Conservation (phyloP, 2,113 vertebrate genomes). For the Gopherus evgoodei region DNA sequence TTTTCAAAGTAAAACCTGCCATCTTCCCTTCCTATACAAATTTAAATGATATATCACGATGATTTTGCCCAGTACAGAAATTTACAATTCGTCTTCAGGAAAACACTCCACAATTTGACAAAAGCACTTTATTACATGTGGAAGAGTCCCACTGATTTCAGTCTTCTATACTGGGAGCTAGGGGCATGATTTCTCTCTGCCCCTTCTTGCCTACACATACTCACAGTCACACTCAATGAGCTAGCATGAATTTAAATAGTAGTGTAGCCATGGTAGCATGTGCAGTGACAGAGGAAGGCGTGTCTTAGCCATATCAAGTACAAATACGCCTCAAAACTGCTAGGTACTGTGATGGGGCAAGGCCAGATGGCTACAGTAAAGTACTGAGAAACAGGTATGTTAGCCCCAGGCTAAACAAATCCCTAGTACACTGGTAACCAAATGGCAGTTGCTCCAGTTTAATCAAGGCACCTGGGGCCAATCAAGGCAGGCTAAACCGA, state of each 20-base stretch:
- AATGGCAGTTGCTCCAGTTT: too few relatives aligned
- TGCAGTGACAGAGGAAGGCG: not conserved
- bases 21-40: not conserved
- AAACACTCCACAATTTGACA: not conserved
- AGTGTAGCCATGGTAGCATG: not conserved
- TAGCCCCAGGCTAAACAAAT: too few relatives aligned
- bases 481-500: too few relatives aligned
- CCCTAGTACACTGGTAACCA: too few relatives aligned
- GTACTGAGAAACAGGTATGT: too few relatives aligned
- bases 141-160: not conserved
- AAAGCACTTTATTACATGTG: not conserved
- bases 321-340: not conserved
- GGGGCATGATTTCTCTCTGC: not conserved
- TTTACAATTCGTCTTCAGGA: not conserved
- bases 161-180: not conserved
- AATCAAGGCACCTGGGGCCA: too few relatives aligned
- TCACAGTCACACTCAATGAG: not conserved
- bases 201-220: not conserved
- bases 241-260: too few relatives aligned
- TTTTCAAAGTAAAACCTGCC: not conserved
- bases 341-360: not conserved
- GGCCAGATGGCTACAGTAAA: too few relatives aligned
- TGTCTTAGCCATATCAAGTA: not conserved
- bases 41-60: not conserved
- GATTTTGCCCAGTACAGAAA: not conserved